These are phyloP conservation scores for Odontamblyopus rebecca DNA, from an alignment of 2,797 vertebrate genomes.

Conservation along the genomic window DNA sequence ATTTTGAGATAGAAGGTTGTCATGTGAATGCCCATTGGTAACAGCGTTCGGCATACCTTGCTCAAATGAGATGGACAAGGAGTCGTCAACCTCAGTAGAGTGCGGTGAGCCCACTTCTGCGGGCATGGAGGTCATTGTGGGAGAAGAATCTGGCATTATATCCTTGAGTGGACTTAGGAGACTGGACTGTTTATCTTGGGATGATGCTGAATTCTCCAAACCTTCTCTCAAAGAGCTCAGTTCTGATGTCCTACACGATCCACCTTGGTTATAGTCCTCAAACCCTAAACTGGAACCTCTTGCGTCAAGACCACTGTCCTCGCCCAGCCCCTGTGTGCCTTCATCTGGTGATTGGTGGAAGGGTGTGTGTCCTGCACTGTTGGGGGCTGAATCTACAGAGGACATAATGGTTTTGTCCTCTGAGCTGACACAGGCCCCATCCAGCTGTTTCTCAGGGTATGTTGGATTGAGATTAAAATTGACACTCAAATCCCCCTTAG, in stretches of 20 bases:
- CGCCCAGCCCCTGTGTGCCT: constrained; percentile 33
- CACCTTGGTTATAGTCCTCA: constrained; percentile 45
- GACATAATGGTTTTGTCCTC: constrained; percentile 78
- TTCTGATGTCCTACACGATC: constrained; percentile 54
- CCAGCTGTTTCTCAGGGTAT: constrained; percentile 42
- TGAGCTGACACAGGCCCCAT: constrained; percentile 63
- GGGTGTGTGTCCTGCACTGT: constrained; percentile 64
- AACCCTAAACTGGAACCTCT: constrained; percentile 59
- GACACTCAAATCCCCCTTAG: constrained; percentile 76
- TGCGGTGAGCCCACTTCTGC: constrained; percentile 87
- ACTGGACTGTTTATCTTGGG: constrained; percentile 76
- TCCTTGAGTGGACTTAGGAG: constrained; percentile 82
- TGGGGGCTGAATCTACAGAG: constrained; percentile 62
- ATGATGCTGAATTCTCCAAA: constrained; percentile 67
- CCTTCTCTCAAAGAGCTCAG: constrained; percentile 57
- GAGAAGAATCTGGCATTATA: constrained; percentile 76
- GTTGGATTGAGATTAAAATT: constrained; percentile 78
- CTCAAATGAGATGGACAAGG: constrained; percentile 86
- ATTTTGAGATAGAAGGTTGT: constrained; percentile 69
- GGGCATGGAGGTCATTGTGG: constrained; percentile 84
- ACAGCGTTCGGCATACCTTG: constrained; percentile 73
- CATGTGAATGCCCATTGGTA: constrained; percentile 52
- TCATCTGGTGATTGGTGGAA: constrained; percentile 74
- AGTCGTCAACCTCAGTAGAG: constrained; percentile 89
- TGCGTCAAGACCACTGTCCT: constrained; percentile 47